These are phyloP conservation scores for Tyria jacobaeae DNA, from an alignment of 2,888 invertebrate species.

Conservation along the genomic window DNA sequence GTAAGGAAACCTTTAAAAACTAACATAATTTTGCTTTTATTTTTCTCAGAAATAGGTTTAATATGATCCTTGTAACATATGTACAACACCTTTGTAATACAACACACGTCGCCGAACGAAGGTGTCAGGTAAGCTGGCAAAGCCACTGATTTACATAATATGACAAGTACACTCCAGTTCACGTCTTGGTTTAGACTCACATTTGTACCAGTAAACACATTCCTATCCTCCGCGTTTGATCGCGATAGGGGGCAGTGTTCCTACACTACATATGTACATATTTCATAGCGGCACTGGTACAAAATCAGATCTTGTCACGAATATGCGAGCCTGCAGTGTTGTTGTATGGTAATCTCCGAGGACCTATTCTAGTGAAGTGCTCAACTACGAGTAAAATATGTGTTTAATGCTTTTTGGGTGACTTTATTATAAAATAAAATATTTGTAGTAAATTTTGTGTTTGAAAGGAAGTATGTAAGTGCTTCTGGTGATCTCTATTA, in stretches of 20 bases:
- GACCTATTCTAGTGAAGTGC: constrained; percentile 35
- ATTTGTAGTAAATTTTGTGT: too few relatives aligned
- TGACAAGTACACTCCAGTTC: constrained; percentile 5
- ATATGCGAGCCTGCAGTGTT: constrained; percentile 29
- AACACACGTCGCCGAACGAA: neutral
- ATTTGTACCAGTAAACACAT: constrained; percentile 15
- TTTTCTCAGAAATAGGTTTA: neutral
- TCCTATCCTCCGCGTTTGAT: constrained; percentile 12
- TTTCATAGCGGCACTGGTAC: constrained; percentile 36
- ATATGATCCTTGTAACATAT: neutral
- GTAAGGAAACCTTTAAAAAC: too few relatives aligned
- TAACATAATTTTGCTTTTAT: neutral
- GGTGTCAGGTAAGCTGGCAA: neutral
- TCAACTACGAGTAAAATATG: neutral
- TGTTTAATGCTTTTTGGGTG: neutral
- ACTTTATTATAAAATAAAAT: neutral
- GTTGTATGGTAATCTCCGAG: constrained; percentile 47
- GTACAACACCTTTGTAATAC: neutral
- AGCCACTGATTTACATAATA: constrained; percentile 4
- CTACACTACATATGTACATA: constrained; percentile 28
- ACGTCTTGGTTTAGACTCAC: constrained; percentile 10
- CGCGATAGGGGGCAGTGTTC: constrained; percentile 17
- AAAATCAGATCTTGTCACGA: constrained; percentile 48
- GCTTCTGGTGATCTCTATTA: too few relatives aligned
- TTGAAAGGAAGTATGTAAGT: too few relatives aligned